phyloP scores from a whole-genome alignment of 1,140 invertebrate species.

The Vollenhovia emeryi region DNA sequence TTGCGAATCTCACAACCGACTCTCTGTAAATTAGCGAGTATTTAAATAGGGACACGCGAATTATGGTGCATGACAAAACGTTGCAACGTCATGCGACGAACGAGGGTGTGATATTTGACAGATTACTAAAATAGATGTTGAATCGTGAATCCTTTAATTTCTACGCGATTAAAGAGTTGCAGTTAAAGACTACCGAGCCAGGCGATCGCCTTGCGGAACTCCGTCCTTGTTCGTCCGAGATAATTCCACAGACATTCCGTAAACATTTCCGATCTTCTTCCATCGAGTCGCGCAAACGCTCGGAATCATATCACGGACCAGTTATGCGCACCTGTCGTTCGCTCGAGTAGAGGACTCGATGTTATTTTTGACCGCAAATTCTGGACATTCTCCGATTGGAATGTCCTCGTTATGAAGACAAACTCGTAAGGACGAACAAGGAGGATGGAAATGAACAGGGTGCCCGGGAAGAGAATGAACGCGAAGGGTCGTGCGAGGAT shows the following conservation, averaged over 20 bases:
- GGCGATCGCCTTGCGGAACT: slow-evolving; percentile 11
- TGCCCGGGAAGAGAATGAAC: neutral
- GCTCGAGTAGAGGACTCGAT: slow-evolving; percentile 12
- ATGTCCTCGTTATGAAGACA: slow-evolving; percentile 1
- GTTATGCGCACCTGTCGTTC: neutral
- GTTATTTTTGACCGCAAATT: neutral
- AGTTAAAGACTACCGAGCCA: slow-evolving; percentile 47
- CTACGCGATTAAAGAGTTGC: neutral
- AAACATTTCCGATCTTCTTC: slow-evolving; percentile 14
- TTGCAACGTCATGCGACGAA: neutral
- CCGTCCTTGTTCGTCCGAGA: slow-evolving; percentile 24
- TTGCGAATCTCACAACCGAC: neutral
- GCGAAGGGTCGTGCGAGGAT: neutral
- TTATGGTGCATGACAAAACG: neutral
- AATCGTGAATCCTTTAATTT: slow-evolving; percentile 1
- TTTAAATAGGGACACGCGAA: neutral
- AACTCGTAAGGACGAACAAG: slow-evolving; percentile 26
- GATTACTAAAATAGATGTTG: neutral
- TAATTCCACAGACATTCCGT: slow-evolving; percentile 40
- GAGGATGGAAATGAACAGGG: neutral
- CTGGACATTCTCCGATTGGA: slow-evolving; percentile 6
- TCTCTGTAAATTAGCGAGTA: neutral
- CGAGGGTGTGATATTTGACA: neutral
- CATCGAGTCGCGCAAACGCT: neutral
- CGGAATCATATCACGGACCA: neutral